These are phyloP conservation scores for Odontamblyopus lacepedii DNA, from an alignment of 2,797 vertebrate genomes.

Conservation along the genomic window DNA sequence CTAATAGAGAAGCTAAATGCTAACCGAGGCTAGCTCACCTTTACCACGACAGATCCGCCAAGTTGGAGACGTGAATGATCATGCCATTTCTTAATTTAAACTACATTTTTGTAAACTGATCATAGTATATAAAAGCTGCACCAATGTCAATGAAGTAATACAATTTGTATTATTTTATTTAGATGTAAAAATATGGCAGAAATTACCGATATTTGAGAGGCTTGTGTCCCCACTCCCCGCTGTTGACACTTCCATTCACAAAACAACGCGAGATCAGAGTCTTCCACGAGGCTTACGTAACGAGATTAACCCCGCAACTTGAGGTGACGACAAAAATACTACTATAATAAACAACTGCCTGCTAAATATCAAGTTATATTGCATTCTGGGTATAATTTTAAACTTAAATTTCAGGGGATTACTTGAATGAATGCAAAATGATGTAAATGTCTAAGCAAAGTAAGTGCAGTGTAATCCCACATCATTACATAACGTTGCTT, in stretches of 20 bases:
- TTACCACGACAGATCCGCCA: conserved; percentile 43
- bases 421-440: no score
- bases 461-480: not conserved
- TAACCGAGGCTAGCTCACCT: conserved; percentile 43
- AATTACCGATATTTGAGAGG: conserved; percentile 71
- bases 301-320: not conserved
- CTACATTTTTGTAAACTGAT: not conserved
- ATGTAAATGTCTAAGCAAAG: not conserved
- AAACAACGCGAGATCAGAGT: conserved; percentile 71
- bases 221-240: conserved; percentile 66
- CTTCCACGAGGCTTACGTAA: conserved; percentile 59
- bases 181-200: not conserved
- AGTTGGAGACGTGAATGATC: conserved; percentile 48
- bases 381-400: not conserved
- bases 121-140: not conserved
- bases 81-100: conserved; percentile 50
- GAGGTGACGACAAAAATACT: not conserved
- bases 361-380: not conserved
- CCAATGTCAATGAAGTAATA: not conserved
- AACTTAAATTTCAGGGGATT: not conserved
- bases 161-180: conserved; percentile 18
- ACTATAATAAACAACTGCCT: not conserved
- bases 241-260: conserved; percentile 71
- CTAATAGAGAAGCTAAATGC: conserved; percentile 50
- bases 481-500: conserved; percentile 8